These are phyloP conservation scores for Genyomyrus donnyi DNA, from an alignment of 2,113 vertebrate genomes.

Conservation along the genomic window DNA sequence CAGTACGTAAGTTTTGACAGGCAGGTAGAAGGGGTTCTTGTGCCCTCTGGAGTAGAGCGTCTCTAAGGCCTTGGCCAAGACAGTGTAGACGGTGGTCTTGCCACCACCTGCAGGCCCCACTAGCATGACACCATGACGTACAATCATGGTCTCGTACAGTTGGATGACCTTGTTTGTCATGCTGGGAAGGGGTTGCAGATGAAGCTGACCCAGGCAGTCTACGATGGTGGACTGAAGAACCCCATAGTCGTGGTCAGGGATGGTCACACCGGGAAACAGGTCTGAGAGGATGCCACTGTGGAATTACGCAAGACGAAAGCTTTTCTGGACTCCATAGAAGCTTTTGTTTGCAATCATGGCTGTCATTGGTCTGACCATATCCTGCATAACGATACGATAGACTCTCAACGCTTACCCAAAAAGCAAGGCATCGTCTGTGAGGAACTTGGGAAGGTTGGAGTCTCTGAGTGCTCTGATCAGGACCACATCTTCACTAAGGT, in stretches of 20 bases:
- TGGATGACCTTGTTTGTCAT: slow-evolving; percentile 79
- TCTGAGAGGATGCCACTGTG: slow-evolving; percentile 78
- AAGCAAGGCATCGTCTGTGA: slow-evolving; percentile 66
- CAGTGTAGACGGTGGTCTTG: slow-evolving; percentile 72
- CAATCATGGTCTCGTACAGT: slow-evolving; percentile 80
- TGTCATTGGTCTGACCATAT: background rate
- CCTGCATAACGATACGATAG: background rate
- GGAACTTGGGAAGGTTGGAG: slow-evolving; percentile 78
- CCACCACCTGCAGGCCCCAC: slow-evolving; percentile 78
- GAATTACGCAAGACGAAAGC: background rate
- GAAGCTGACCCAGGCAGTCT: slow-evolving; percentile 56
- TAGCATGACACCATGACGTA: slow-evolving; percentile 82
- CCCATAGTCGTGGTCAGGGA: slow-evolving; percentile 80
- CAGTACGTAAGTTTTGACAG: slow-evolving; percentile 70
- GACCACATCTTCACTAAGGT: slow-evolving; percentile 73
- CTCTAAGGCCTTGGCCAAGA: slow-evolving; percentile 66
- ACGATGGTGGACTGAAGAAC: slow-evolving; percentile 68
- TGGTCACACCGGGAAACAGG: slow-evolving; percentile 74
- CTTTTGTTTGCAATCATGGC: background rate
- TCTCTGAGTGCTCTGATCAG: slow-evolving; percentile 75
- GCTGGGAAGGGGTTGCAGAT: slow-evolving; percentile 63
- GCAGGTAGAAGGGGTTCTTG: slow-evolving; percentile 63
- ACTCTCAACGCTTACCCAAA: slow-evolving; percentile 55
- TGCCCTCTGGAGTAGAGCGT: slow-evolving; percentile 51
- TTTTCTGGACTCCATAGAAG: background rate